phyloP scores from a whole-genome alignment of 2,113 vertebrate species.

The Sylvilagus bachmani region DNA sequence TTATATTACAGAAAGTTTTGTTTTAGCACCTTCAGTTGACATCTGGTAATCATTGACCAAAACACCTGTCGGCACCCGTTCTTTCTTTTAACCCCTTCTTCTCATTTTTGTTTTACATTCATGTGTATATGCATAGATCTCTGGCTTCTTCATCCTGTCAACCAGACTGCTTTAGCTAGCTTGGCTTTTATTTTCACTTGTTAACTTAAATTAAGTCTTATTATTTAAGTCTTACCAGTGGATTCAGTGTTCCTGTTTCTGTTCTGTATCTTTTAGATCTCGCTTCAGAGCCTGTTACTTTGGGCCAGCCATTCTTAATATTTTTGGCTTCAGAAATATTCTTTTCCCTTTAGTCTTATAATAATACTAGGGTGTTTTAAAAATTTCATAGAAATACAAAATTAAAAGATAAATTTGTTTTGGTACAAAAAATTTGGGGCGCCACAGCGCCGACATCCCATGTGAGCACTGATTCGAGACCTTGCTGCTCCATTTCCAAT shows the following conservation, averaged over 20 bases:
- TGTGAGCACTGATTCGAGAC: no score
- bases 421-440: no score
- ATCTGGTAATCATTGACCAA: not conserved
- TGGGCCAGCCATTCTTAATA: not conserved
- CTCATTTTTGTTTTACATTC: not conserved
- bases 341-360: not conserved
- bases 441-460: no score
- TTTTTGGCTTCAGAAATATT: conserved; percentile 29
- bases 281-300: not conserved
- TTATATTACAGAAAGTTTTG: not conserved
- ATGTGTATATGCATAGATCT: not conserved
- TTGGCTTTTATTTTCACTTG: conserved; percentile 7
- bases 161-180: not conserved
- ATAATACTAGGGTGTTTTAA: not conserved
- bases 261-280: not conserved
- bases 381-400: no score
- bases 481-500: no score
- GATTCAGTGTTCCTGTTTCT: not conserved
- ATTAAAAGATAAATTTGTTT: no score
- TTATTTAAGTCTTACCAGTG: not conserved
- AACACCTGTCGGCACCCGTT: not conserved
- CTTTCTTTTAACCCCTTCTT: not conserved
- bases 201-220: not conserved
- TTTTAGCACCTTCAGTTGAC: not conserved
- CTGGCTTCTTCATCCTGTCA: not conserved